Percentiles rank a stretch among this genome's conserved stretches.
Conservation (phyloP, 23 tunicate genomes). For the Aplidium turbinatum region DNA sequence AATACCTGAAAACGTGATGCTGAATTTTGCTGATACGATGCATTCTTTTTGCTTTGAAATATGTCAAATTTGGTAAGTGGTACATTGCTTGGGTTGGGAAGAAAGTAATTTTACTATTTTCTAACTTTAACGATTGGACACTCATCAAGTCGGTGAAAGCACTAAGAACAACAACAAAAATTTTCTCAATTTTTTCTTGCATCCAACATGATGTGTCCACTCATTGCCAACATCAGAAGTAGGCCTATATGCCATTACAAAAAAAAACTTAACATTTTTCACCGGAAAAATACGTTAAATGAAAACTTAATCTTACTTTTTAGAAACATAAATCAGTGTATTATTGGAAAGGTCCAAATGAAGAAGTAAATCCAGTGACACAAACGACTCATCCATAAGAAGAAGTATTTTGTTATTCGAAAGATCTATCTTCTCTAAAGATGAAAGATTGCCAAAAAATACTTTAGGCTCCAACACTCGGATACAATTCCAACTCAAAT, state of each 20-base stretch:
- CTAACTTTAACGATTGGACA: neutral
- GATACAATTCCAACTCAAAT: constrained; percentile 38
- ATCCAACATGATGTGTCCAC: too few relatives aligned
- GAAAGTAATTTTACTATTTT: neutral
- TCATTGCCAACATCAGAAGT: too few relatives aligned
- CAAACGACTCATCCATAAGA: constrained; percentile 15
- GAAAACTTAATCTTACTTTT: constrained; percentile 6
- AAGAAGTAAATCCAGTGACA: neutral
- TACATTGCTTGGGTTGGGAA: neutral
- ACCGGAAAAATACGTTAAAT: too few relatives aligned
- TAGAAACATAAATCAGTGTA: constrained; percentile 28
- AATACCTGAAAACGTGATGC: neutral
- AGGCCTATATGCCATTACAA: too few relatives aligned
- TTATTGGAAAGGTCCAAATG: constrained; percentile 40
- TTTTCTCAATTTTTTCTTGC: too few relatives aligned
- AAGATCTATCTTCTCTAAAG: constrained; percentile 23
- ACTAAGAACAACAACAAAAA: neutral
- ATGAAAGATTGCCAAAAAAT: constrained; percentile 35
- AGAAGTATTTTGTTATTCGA: constrained; percentile 34
- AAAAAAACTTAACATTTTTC: too few relatives aligned
- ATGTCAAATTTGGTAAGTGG: neutral
- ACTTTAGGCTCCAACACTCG: constrained; percentile 29
- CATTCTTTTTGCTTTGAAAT: neutral
- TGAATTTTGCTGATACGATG: neutral
- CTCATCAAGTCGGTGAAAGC: neutral